These are phyloP conservation scores for Andricus grossulariae DNA, from an alignment of 1,140 invertebrate genomes.

Conservation along the genomic window DNA sequence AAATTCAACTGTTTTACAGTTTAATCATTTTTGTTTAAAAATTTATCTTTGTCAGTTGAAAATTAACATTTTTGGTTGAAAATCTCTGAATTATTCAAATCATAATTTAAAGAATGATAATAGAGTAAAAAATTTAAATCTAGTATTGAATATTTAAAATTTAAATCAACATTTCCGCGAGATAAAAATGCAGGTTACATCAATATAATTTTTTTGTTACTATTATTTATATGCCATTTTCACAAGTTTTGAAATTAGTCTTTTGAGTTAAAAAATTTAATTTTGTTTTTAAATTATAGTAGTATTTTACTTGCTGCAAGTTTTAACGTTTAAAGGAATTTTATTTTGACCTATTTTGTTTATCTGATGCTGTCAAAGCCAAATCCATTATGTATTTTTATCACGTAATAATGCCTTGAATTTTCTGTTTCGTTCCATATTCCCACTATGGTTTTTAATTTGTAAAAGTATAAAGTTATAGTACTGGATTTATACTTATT, in stretches of 20 bases:
- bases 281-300: too few species aligned
- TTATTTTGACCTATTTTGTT: too few species aligned
- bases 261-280: background rate
- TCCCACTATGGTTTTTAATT: too few species aligned
- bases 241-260: conserved; percentile 17
- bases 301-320: too few species aligned
- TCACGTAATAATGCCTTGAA: too few species aligned
- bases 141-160: conserved; percentile 2
- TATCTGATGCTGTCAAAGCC: too few species aligned
- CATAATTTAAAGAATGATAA: background rate
- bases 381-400: too few species aligned
- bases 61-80: background rate
- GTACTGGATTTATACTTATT: too few species aligned
- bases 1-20: background rate
- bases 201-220: conserved; percentile 17
- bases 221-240: conserved; percentile 27
- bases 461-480: too few species aligned
- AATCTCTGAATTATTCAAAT: background rate
- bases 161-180: conserved; percentile 34
- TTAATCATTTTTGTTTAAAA: conserved; percentile 17
- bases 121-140: conserved; percentile 17
- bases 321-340: too few species aligned
- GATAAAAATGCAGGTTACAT: too few species aligned
- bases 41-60: conserved; percentile 20
- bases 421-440: too few species aligned